These are phyloP conservation scores for Pterois miles DNA, from an alignment of 2,797 vertebrate genomes.

Conservation along the genomic window DNA sequence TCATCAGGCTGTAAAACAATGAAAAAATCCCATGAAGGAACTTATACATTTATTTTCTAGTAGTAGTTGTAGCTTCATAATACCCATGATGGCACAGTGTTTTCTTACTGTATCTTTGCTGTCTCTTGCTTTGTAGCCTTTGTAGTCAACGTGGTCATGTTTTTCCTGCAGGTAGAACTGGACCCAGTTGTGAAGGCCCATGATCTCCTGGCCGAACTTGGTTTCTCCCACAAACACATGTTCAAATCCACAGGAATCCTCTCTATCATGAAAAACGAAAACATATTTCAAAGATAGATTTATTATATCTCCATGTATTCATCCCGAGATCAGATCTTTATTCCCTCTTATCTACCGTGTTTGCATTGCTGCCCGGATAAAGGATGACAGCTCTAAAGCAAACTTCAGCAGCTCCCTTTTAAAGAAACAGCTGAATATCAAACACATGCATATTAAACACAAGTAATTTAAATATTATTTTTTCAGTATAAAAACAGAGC, in stretches of 20 bases:
- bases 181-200: conserved; percentile 91
- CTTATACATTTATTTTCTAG: not conserved
- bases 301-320: not conserved
- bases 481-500: not conserved
- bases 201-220: conserved; percentile 78
- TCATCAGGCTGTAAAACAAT: conserved; percentile 80
- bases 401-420: not conserved
- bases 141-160: conserved; percentile 80
- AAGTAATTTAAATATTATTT: too few relatives aligned
- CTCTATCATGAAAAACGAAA: conserved; percentile 53
- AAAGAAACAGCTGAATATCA: not conserved
- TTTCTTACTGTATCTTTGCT: conserved; percentile 83
- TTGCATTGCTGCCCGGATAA: not conserved
- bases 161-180: conserved; percentile 91
- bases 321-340: not conserved
- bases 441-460: not conserved
- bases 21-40: not conserved
- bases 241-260: conserved; percentile 89
- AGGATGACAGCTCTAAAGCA: not conserved
- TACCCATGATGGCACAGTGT: not conserved
- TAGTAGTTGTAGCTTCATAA: not conserved
- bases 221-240: conserved; percentile 90
- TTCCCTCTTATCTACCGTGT: conserved; percentile 1
- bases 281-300: not conserved
- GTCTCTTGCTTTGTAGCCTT: conserved; percentile 82